Evolutionary conservation across 2,797 vertebrate species (phyloP), one percentile per base, ranked within the genome.

Genomic region (Hozukius guyotensis): DNA sequence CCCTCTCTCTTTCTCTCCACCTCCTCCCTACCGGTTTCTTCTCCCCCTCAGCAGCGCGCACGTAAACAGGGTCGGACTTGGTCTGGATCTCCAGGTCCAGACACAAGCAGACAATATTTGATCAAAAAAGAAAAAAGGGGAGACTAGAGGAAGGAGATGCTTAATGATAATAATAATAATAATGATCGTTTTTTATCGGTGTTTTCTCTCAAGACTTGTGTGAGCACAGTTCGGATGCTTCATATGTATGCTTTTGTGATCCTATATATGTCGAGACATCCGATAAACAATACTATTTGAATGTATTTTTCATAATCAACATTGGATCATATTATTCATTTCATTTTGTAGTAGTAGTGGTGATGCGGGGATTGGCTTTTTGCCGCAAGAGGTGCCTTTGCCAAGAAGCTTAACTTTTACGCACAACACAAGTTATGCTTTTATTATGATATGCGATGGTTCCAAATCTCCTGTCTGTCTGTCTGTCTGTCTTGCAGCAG

Each of bases 11-110:
- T 91, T 74, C 87, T 74, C 88, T 79, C 82, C 80, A 84, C 78
- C 82, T 61, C 87, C 77, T 52, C 84, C 24, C 12, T n/a, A n/a
- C 57, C 18, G 90, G 88, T 87, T 91, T 78, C 83, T 29, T 80
- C 80, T 76, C 87, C 85, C 88, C 89, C 88, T 89, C 94, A 94
- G 94, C 94, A 92, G 94, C 91, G 94, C 92, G 94, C 97, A 90
- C 95, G 95, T 95, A 97, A 97, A 95, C 95, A 95, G 93, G 93
- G 92, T 94, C 94, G 92, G 96, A 97, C 96, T 97, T 95, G 96
- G 96, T 95, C 96, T 96, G 94, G 96, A 96, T 95, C 90, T 91
- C 92, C 94, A 89, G 94, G 95, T 97, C 95, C 96, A 95, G 94
- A 96, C 95, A 95, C 95, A 92, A 92, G 93, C 92, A 84, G 90